These are phyloP conservation scores for Anoplopoma fimbria DNA, from an alignment of 2,113 vertebrate genomes.

Conservation along the genomic window DNA sequence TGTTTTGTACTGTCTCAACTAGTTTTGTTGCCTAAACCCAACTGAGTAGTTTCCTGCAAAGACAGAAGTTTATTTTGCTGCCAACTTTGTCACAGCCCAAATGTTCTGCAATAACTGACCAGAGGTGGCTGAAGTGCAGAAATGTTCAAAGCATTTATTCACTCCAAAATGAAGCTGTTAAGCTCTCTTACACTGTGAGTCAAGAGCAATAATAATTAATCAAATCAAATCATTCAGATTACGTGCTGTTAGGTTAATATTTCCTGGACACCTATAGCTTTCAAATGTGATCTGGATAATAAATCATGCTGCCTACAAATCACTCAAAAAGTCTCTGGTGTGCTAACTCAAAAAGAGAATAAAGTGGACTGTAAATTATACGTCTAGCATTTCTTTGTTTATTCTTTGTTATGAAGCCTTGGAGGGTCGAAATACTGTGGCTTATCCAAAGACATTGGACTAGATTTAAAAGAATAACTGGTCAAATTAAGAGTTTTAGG, in stretches of 20 bases:
- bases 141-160: not conserved
- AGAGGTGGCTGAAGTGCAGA: not conserved
- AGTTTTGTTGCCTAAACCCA: too few species aligned
- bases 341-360: not conserved
- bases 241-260: not conserved
- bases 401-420: not conserved
- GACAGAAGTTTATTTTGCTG: not conserved
- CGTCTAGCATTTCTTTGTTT: not conserved
- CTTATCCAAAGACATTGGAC: not conserved
- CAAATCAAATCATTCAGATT: slow-evolving; percentile 5
- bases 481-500: not conserved
- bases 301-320: not conserved
- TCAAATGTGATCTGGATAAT: not conserved
- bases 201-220: slow-evolving; percentile 10
- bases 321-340: not conserved
- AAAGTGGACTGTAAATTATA: not conserved
- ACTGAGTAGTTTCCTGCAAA: too few species aligned
- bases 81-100: not conserved
- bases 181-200: not conserved
- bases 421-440: not conserved
- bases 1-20: too few species aligned
- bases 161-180: not conserved
- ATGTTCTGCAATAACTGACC: not conserved
- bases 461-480: not conserved
- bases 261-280: slow-evolving; percentile 5